Percentiles rank a stretch among this genome's conserved stretches.
Evolutionary conservation across 2,113 vertebrate species (phyloP).

Genomic region (Gulo gulo): DNA sequence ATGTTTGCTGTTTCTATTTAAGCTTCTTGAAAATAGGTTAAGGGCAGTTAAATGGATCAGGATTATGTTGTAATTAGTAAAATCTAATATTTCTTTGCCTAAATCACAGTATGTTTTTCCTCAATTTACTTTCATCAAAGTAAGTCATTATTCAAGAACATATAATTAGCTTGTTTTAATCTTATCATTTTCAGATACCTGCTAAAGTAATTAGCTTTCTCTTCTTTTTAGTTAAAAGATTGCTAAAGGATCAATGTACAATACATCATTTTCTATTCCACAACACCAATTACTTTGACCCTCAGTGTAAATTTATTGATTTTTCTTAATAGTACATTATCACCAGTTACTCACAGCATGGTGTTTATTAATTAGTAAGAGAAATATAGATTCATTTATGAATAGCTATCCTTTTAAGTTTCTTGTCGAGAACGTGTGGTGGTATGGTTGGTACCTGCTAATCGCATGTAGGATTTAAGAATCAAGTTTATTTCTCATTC

Average conservation of each 20-base stretch:
- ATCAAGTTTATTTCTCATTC: slow-evolving; percentile 14
- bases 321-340: slow-evolving; percentile 86
- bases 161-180: slow-evolving; percentile 87
- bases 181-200: slow-evolving; percentile 84
- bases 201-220: slow-evolving; percentile 85
- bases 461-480: slow-evolving; percentile 63
- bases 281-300: slow-evolving; percentile 82
- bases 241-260: slow-evolving; percentile 82
- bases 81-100: slow-evolving; percentile 72
- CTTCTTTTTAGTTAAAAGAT: slow-evolving; percentile 83
- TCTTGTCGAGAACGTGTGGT: slow-evolving; percentile 57
- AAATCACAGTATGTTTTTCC: slow-evolving; percentile 74
- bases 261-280: slow-evolving; percentile 79
- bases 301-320: slow-evolving; percentile 86
- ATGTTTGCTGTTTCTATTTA: slow-evolving; percentile 62
- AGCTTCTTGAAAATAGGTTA: slow-evolving; percentile 62
- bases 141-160: slow-evolving; percentile 82
- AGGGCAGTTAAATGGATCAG: slow-evolving; percentile 64
- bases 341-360: slow-evolving; percentile 84
- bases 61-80: slow-evolving; percentile 77
- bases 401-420: slow-evolving; percentile 79
- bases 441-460: slow-evolving; percentile 55
- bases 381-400: slow-evolving; percentile 81
- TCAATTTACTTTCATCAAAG: slow-evolving; percentile 82
- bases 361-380: slow-evolving; percentile 84